Evolutionary conservation across 2,888 invertebrate species (phyloP).

Genomic region (Dryobota labecula): DNA sequence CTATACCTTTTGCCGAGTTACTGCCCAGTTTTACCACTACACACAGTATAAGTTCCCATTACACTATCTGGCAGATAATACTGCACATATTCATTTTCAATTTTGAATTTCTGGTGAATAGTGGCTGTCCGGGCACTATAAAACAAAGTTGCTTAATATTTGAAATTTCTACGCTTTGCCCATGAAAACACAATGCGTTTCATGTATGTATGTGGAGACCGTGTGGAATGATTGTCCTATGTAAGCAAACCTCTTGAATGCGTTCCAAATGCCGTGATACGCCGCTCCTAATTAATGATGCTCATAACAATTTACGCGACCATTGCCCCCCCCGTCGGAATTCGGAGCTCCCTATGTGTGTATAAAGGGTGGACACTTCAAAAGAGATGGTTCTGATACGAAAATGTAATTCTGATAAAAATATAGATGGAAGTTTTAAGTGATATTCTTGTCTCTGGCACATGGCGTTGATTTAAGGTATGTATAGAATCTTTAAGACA

Average conservation of each 20-base stretch:
- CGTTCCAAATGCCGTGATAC: slow-evolving; percentile 45
- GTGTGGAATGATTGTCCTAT: slow-evolving; percentile 12
- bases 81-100: neutral
- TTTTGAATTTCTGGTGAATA: neutral
- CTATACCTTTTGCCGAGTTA: neutral
- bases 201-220: neutral
- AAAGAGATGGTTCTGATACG: neutral
- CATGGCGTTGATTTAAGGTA: neutral
- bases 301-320: slow-evolving; percentile 41
- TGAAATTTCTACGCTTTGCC: neutral
- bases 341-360: slow-evolving; percentile 7
- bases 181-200: neutral
- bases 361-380: neutral
- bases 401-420: neutral
- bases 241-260: slow-evolving; percentile 26
- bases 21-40: too few relatives aligned
- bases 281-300: slow-evolving; percentile 36
- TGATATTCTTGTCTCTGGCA: neutral
- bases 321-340: slow-evolving; percentile 22
- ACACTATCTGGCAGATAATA: neutral
- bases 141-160: neutral
- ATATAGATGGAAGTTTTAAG: neutral
- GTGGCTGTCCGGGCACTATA: neutral
- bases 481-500: neutral
- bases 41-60: neutral